A percentile compares a stretch with the other conserved stretches of the same genome.
Evolutionary conservation across 2,888 invertebrate species (phyloP).

Genomic region (Hyppa rectilinea): DNA sequence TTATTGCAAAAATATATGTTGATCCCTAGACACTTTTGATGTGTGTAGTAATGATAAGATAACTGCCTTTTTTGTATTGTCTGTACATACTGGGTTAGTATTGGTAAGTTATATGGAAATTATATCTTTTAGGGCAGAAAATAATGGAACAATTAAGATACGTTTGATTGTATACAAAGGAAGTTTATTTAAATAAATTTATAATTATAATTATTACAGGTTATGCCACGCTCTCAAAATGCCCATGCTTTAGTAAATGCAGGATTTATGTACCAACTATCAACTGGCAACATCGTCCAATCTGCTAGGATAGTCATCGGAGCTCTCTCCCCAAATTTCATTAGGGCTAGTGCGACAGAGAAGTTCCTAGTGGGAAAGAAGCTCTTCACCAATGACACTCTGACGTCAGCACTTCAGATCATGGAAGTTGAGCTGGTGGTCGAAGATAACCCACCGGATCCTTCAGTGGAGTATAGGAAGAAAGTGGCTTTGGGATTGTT

Average conservation of each 20-base stretch:
- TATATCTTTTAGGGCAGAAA: neutral
- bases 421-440: slow-evolving; percentile 75
- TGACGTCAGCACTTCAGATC: slow-evolving; percentile 78
- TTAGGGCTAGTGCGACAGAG: slow-evolving; percentile 89
- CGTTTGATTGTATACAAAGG: neutral
- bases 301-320: slow-evolving; percentile 90
- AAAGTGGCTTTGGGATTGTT: slow-evolving; percentile 90
- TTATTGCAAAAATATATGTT: no score
- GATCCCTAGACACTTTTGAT: no score
- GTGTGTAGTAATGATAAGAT: no score
- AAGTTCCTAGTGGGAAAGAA: slow-evolving; percentile 82
- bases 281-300: slow-evolving; percentile 64
- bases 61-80: neutral
- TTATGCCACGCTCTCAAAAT: slow-evolving; percentile 93
- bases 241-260: slow-evolving; percentile 94
- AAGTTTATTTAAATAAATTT: neutral
- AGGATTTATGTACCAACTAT: slow-evolving; percentile 91
- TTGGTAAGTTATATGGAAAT: neutral
- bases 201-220: slow-evolving; percentile 81
- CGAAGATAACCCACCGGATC: slow-evolving; percentile 85
- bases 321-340: slow-evolving; percentile 85
- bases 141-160: neutral
- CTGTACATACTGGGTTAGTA: neutral
- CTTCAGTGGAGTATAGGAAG: slow-evolving; percentile 90
- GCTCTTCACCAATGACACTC: slow-evolving; percentile 79